A percentile compares a stretch with the other conserved stretches of the same genome.
Evolutionary conservation across 2,797 vertebrate genomes (phyloP).

Genomic region (Sebastes itinus): DNA sequence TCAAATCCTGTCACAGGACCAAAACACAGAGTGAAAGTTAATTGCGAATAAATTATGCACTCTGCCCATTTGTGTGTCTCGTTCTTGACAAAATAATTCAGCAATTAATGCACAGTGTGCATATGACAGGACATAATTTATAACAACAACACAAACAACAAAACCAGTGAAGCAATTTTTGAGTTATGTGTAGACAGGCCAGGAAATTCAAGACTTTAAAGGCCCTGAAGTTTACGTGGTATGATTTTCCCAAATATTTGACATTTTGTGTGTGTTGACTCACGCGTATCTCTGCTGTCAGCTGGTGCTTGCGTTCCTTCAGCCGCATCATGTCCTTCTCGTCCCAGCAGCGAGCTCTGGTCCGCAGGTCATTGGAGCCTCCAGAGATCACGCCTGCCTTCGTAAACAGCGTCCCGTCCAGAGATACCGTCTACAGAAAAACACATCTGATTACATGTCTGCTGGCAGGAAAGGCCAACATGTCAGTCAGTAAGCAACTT

Average conservation of each 20-base stretch:
- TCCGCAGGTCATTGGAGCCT: slow-evolving; percentile 89
- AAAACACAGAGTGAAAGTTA: background rate
- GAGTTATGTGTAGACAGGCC: background rate
- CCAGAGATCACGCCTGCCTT: slow-evolving; percentile 96
- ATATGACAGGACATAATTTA: background rate
- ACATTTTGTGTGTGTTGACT: slow-evolving; percentile 28
- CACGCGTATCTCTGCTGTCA: slow-evolving; percentile 88
- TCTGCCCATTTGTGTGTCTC: background rate
- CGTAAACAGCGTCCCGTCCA: slow-evolving; percentile 94
- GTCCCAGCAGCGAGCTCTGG: slow-evolving; percentile 92
- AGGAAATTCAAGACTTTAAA: background rate
- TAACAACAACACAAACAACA: background rate
- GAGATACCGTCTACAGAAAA: slow-evolving; percentile 86
- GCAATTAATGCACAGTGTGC: background rate
- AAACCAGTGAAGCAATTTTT: background rate
- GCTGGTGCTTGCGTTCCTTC: slow-evolving; percentile 84
- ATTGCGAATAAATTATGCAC: background rate
- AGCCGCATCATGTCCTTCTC: slow-evolving; percentile 88
- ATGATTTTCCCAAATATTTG: background rate
- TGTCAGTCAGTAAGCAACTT: background rate
- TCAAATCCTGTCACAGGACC: slow-evolving; percentile 80
- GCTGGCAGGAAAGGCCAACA: background rate
- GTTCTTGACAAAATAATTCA: background rate
- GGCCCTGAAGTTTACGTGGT: background rate
- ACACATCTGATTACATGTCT: background rate